Percentiles rank a stretch among this genome's conserved stretches.
phyloP scores from a whole-genome alignment of 2,888 invertebrate species.

The Sympetrum striolatum region DNA sequence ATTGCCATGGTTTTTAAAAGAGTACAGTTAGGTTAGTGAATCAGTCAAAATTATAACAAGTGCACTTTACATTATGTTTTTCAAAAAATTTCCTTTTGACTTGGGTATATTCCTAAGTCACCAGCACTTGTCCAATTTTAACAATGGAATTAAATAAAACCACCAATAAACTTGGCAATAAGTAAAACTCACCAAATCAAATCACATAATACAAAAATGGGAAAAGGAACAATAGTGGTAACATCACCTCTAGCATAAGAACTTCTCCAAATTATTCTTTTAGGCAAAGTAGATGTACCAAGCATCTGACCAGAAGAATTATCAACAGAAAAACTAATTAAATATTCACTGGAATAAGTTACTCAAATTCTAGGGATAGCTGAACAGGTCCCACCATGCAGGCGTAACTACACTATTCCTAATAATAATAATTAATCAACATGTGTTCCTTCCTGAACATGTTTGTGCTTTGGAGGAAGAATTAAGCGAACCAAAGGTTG shows the following conservation, averaged over 20 bases:
- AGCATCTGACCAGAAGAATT: not conserved
- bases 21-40: not conserved
- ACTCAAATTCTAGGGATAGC: not conserved
- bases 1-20: conserved; percentile 39
- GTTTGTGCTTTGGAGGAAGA: not conserved
- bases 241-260: not conserved
- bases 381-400: not conserved
- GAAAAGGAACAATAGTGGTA: not conserved
- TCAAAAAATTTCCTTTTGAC: not conserved
- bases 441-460: not conserved
- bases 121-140: not conserved
- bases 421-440: not conserved
- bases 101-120: not conserved
- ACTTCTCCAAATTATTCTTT: not conserved
- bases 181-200: not conserved
- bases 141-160: not conserved
- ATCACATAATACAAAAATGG: not conserved
- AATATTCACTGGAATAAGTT: not conserved
- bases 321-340: not conserved
- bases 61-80: not conserved
- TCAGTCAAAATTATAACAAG: not conserved
- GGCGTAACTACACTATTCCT: not conserved
- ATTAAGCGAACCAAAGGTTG: conserved; percentile 54
- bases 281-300: not conserved
- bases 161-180: not conserved